Evolutionary conservation across 2,888 invertebrate genomes (phyloP), one percentile per base, ranked within the genome.

Genomic region (Drosophila multiciliata): DNA sequence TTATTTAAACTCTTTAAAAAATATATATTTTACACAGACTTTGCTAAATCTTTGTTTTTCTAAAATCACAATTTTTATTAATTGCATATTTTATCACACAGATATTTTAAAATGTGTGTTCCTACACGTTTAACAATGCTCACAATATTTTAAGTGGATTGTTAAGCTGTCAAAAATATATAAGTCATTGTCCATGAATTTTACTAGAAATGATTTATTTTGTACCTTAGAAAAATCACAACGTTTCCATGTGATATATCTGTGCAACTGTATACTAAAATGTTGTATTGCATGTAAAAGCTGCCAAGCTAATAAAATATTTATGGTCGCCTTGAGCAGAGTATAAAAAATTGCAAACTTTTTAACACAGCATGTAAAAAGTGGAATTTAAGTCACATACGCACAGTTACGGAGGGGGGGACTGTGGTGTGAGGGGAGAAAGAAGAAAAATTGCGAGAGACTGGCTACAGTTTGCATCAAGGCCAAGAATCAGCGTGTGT

Each of bases 301-400:
- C 32, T 53, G 53, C 11, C 32, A 42, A 40, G 32, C 32, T 53
- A 33, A 48, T 71, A 7, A 77, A 55, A 59, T 42, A 48, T 45
- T 54, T 40, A 42, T 29, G 9, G 4, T 29, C 38, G 38, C 29
- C 29, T 17, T 11, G 7, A 26, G 23, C 17, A 78, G 77, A 38
- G 77, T 72, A 67, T 65, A 53, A 33, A 55, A 73, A 70, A 78
- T 73, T 63, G 57, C 63, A 78, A 80, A 78, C 59, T 76, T 82
- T 82, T 71, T 59, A 65, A 64, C 62, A 70, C 66, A 68, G 50
- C 54, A 60, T 58, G 73, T 73, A 73, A 82, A 87, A 87, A 87
- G 66, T 66, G 35, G 67, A 84, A 69, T 89, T 87, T 80, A 82
- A 89, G 80, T 75, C 85, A 73, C 82, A 82, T 64, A 83, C 59